phyloP scores from a whole-genome alignment of 2,797 vertebrate genomes.

The Sternarchorhynchus goeldii region DNA sequence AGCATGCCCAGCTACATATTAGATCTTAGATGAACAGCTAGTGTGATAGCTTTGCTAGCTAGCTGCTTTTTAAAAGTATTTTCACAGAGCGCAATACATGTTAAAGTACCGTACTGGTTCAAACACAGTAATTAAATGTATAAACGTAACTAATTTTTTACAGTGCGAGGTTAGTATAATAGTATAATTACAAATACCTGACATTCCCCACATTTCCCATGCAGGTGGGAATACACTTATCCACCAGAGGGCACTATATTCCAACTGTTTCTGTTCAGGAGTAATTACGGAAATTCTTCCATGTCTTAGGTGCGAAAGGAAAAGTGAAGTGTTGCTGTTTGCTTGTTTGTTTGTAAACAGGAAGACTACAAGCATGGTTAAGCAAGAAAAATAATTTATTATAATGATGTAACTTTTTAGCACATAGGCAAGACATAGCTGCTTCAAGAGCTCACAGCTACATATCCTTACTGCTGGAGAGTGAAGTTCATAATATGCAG shows the following conservation, averaged over 20 bases:
- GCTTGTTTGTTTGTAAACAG: constrained; percentile 10
- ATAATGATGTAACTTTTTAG: constrained; percentile 78
- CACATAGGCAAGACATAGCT: constrained; percentile 73
- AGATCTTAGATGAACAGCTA: too few relatives aligned
- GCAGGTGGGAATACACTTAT: background rate
- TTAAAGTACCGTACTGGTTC: too few relatives aligned
- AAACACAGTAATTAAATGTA: too few relatives aligned
- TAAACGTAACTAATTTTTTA: too few relatives aligned
- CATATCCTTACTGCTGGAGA: constrained; percentile 64
- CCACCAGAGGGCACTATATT: constrained; percentile 56
- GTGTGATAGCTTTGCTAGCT: too few relatives aligned
- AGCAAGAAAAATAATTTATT: constrained; percentile 87
- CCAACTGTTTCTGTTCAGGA: constrained; percentile 13
- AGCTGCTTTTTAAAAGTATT: too few relatives aligned
- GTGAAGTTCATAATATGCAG: constrained; percentile 65
- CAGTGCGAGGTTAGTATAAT: background rate
- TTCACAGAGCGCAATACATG: too few relatives aligned
- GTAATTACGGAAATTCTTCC: constrained; percentile 40
- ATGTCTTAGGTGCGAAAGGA: background rate
- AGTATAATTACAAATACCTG: background rate
- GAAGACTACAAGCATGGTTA: constrained; percentile 58
- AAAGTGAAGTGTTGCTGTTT: background rate
- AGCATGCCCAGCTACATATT: too few relatives aligned
- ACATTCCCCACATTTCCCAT: background rate
- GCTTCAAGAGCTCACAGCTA: constrained; percentile 69